Conservation (phyloP, 2,888 invertebrate genomes). For the Rhyacophila evoluta region DNA sequence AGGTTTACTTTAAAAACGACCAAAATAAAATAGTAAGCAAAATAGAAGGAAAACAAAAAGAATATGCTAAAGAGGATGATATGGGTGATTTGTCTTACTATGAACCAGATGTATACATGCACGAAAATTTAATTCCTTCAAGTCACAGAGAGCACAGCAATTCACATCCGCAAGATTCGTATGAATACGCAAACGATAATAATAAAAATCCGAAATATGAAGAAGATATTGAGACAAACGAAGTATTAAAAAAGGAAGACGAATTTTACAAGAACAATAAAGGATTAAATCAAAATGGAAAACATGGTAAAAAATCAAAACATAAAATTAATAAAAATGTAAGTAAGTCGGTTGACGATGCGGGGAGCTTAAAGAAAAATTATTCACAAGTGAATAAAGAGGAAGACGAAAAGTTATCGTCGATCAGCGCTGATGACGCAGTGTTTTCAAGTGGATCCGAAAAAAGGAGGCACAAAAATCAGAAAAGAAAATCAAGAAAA, state of each 20-base stretch:
- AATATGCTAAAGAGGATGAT: slow-evolving; percentile 54
- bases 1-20: slow-evolving; percentile 15
- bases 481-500: slow-evolving; percentile 37
- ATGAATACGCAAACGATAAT: neutral
- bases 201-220: neutral
- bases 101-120: slow-evolving; percentile 45
- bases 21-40: slow-evolving; percentile 7
- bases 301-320: neutral
- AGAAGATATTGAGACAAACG: neutral
- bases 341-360: neutral
- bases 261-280: neutral
- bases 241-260: neutral
- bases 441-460: slow-evolving; percentile 20
- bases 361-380: neutral
- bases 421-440: neutral
- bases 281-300: neutral
- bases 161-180: neutral
- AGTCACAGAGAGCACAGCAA: neutral
- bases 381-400: neutral
- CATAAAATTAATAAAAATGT: neutral
- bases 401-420: neutral
- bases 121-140: slow-evolving; percentile 32
- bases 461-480: slow-evolving; percentile 48
- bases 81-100: slow-evolving; percentile 53
- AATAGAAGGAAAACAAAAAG: slow-evolving; percentile 44